Evolutionary conservation across 2,888 invertebrate genomes (phyloP).

Genomic region (Orthosia gracilis): DNA sequence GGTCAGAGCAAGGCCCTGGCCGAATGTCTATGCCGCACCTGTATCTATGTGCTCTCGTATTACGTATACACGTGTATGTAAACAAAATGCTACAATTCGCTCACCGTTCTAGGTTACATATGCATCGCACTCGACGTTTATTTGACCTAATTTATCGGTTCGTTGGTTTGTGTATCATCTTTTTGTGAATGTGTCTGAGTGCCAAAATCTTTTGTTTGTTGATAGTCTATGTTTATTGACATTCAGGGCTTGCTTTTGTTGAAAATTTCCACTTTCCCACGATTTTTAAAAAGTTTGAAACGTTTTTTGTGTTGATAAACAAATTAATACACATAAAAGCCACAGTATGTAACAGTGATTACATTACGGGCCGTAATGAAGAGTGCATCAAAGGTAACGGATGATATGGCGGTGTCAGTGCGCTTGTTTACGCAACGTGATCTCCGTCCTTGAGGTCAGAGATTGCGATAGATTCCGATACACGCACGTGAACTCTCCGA

Average conservation of each 20-base stretch:
- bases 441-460: constrained; percentile 73
- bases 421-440: constrained; percentile 74
- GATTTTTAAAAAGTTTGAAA: background rate
- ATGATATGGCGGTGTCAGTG: constrained; percentile 62
- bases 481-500: constrained; percentile 72
- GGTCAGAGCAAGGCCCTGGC: constrained; percentile 70
- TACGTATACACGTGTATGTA: constrained; percentile 63
- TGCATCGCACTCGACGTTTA: constrained; percentile 68
- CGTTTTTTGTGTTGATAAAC: background rate
- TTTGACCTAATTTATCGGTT: constrained; percentile 73
- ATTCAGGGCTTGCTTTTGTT: constrained; percentile 10
- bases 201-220: constrained; percentile 53
- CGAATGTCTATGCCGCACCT: constrained; percentile 68
- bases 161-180: constrained; percentile 61
- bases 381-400: constrained; percentile 58
- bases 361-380: constrained; percentile 27
- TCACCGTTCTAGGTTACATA: constrained; percentile 68
- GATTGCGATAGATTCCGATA: constrained; percentile 74
- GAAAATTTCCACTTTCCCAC: background rate
- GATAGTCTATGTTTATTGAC: constrained; percentile 46
- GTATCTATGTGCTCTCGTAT: constrained; percentile 56
- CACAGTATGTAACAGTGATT: background rate
- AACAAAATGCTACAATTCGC: constrained; percentile 74
- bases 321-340: constrained; percentile 6
- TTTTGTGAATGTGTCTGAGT: constrained; percentile 48